phyloP scores from a whole-genome alignment of 2,888 invertebrate species.

The Ditula angustiorana region DNA sequence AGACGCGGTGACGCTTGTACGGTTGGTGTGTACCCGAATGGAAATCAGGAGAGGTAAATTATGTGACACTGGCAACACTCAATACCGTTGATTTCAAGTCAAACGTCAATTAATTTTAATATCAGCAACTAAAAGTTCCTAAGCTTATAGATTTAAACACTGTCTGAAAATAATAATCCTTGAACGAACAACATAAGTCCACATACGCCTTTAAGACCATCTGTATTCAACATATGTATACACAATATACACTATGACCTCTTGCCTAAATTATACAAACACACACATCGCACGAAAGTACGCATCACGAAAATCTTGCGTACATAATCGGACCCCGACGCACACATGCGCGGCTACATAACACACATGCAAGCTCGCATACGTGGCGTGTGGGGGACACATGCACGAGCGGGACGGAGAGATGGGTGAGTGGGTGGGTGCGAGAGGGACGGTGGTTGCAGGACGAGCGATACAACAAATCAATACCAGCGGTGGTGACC shows the following conservation, averaged over 20 bases:
- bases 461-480: conserved; percentile 87
- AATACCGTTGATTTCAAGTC: no score
- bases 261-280: conserved; percentile 45
- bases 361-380: conserved; percentile 63
- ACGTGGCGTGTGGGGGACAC: conserved; percentile 72
- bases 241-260: conserved; percentile 45
- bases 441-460: conserved; percentile 78
- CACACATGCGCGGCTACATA: conserved; percentile 58
- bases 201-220: conserved; percentile 27
- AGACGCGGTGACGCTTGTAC: conserved; percentile 29
- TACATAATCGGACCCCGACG: conserved; percentile 76
- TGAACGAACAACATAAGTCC: conserved; percentile 22
- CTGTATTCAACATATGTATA: conserved; percentile 26
- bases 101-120: no score
- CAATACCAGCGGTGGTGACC: conserved; percentile 86
- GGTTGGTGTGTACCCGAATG: not conserved
- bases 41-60: no score
- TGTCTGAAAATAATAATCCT: conserved; percentile 20
- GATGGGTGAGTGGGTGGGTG: conserved; percentile 51
- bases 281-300: conserved; percentile 42
- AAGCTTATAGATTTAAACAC: conserved; percentile 4
- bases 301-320: conserved; percentile 71
- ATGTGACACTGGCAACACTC: no score
- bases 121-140: not conserved
- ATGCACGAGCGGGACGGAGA: conserved; percentile 61